Evolutionary conservation across 1,140 invertebrate genomes (phyloP), one percentile per base, ranked within the genome.

Genomic region (Brachionus rubens): DNA sequence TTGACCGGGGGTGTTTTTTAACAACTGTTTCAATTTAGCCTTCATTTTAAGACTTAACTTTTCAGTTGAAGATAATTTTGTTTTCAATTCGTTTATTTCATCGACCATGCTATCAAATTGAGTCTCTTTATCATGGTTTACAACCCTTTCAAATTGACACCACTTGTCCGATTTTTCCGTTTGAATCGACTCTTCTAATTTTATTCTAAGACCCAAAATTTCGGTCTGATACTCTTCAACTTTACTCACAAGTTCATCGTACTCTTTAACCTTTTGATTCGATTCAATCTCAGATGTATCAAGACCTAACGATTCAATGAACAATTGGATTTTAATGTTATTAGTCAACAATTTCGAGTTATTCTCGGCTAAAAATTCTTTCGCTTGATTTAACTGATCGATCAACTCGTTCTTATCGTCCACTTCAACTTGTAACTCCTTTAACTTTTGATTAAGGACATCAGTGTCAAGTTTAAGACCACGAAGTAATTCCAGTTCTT

Each of bases 331-430:
- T 54, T 72, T 72, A 14, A 72, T 72, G 43, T 72, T 72, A 33
- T 72, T 72, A 16, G 68, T 72, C 26, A 72, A 50, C 6, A 72
- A 46, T 12, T 48, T 72, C 2, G 46, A 72, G 50, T 72, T 72
- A 16, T 72, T 72, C 10, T 72, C 68, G 24, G 68, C 68, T 36
- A 72, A 30, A 41, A 72, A 72, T 41, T 72, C 68, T 30, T 72
- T 72, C 9, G 68, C 68, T 19, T 72, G 68, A 21, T 72, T 72
- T 28, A 72, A 26, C 26, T 72, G 68, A 16, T 72, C 68, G 19
- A 72, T 50, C 9, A 72, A 33, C 19, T 72, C 68, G 40, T 72
- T 72, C 40, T 72, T 72, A 19, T 72, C 68, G 24, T 40, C 36
- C 2, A 50, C 3, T 33, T 72, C 68, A 21, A 54, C 24, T 19